Conservation (phyloP, 2,888 invertebrate species). For the Ectropis crepuscularia region DNA sequence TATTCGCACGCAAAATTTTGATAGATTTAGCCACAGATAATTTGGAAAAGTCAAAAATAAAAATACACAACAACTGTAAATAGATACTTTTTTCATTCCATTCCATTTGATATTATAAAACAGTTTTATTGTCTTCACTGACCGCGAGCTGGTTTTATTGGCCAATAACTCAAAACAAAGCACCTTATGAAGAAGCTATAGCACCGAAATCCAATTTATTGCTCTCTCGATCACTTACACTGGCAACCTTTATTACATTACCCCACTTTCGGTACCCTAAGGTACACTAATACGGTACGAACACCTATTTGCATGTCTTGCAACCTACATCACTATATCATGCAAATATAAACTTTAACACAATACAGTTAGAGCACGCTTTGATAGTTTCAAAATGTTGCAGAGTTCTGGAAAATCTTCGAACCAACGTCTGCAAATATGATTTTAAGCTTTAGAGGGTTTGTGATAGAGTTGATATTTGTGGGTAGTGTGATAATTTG, state of each 20-base stretch:
- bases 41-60: too few relatives aligned
- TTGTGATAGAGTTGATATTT: too few relatives aligned
- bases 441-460: too few relatives aligned
- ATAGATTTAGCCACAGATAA: too few relatives aligned
- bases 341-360: neutral
- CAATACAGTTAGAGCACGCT: neutral
- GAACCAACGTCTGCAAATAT: too few relatives aligned
- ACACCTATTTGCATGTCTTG: conserved; percentile 29
- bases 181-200: conserved; percentile 17
- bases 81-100: too few relatives aligned
- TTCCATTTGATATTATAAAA: neutral
- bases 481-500: too few relatives aligned
- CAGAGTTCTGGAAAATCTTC: too few relatives aligned
- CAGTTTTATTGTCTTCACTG: neutral
- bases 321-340: neutral
- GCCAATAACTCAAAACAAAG: conserved; percentile 11
- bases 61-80: too few relatives aligned
- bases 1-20: too few relatives aligned
- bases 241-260: conserved; percentile 28
- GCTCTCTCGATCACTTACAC: conserved; percentile 21
- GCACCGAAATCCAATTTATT: conserved; percentile 22
- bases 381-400: too few relatives aligned
- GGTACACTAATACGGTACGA: conserved; percentile 34
- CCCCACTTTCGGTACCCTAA: conserved; percentile 23
- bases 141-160: conserved; percentile 1